These are phyloP conservation scores for Brachyalestes nurse DNA, from an alignment of 2,797 vertebrate genomes.

Conservation along the genomic window DNA sequence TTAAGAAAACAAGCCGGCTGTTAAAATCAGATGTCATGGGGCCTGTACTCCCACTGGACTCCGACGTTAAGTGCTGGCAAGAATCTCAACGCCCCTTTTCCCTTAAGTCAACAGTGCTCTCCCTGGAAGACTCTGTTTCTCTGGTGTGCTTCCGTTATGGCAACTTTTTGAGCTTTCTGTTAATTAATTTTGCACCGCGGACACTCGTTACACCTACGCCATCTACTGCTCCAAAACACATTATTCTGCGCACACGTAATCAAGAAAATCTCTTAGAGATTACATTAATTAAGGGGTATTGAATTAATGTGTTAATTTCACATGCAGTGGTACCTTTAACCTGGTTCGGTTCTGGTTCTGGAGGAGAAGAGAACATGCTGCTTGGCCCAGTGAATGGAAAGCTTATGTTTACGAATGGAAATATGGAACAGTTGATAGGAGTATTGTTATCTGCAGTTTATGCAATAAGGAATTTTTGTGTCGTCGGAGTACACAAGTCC, in stretches of 20 bases:
- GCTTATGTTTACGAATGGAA: no score
- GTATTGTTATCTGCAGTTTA: no score
- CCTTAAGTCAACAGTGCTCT: conserved; percentile 41
- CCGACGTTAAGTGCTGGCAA: conserved; percentile 57
- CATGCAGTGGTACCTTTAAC: no score
- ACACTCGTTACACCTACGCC: neutral
- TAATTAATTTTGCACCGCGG: conserved; percentile 25
- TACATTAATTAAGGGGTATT: no score
- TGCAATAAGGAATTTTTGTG: no score
- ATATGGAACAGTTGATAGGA: no score
- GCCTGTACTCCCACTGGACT: conserved; percentile 52
- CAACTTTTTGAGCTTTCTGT: conserved; percentile 22
- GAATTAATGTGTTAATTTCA: no score
- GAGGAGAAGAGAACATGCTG: no score
- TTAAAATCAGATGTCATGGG: conserved; percentile 62
- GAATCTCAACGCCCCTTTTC: conserved; percentile 27
- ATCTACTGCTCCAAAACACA: no score
- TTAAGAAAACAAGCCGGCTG: conserved; percentile 63
- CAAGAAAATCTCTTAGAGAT: neutral
- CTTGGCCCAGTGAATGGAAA: no score
- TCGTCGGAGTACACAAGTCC: no score
- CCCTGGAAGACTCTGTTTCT: conserved; percentile 22
- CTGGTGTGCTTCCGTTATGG: conserved; percentile 27
- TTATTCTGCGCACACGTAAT: neutral
- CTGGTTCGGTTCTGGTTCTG: no score